Base-by-base conservation (phyloP, 2,888 invertebrate species). In the Bembecia ichneumoniformis region DNA sequence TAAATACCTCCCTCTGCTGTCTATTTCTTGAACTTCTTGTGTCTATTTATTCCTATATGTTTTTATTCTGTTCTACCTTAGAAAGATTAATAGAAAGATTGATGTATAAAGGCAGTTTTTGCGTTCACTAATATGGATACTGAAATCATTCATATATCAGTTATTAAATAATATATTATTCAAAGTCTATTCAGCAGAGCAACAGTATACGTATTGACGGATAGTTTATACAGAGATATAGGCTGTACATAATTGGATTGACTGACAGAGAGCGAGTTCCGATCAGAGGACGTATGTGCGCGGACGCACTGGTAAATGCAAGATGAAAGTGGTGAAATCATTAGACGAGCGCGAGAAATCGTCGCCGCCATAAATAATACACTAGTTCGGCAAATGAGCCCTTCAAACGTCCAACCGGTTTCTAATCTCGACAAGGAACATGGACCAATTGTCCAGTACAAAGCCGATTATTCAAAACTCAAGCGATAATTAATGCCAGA, bases 241-340 rank as follows among this genome's bases (percentile, higher is more conserved):
- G 28, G 28, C 2, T 7, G 28, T 20, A 28, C 28, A 28, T 28
- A 40, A 14, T n/a, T 14, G 40, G 40, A 11, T 40, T 40, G 14
- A 14, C 13, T 40, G 14, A 51, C 52, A 20, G 13, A 50, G 50
- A 43, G 51, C 60, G 61, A 66, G 66, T 64, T 58, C 55, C 57
- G 60, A 63, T 63, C 56, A 58, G 59, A 59, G 66, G 64, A 71
- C 69, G 63, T 63, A 67, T 66, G 63, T 66, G 64, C 63, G 58
- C 60, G 59, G 63, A 68, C 63, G 61, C 60, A 66, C 68, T 71
- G 64, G 74, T 52, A 48, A 73, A 73, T 75, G 75, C 77, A 56
- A 83, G 80, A 82, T 77, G 86, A 86, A 86, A 87, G 83, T 84
- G 71, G 86, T 77, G 86, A 87, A 86, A 86, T 82, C 82, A 77